Conservation (phyloP, 2,113 vertebrate genomes). For the Porphyrio hochstetteri region DNA sequence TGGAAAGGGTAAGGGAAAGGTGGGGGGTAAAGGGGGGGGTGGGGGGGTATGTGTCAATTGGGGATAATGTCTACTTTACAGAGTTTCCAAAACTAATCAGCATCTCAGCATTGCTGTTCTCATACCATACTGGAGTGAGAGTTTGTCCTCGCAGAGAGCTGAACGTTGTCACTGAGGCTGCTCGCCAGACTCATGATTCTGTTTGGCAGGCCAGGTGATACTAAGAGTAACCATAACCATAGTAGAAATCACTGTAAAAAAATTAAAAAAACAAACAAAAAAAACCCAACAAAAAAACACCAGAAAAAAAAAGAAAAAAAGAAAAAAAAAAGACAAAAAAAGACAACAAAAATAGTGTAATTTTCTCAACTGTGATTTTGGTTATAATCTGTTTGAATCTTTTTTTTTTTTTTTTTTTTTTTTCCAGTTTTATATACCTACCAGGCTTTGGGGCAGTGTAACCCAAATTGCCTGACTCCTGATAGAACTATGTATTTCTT, state of each 20-base stretch:
- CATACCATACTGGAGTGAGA: neutral
- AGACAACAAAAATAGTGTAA: neutral
- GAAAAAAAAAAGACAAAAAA: neutral
- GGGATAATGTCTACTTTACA: neutral
- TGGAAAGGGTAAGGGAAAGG: neutral
- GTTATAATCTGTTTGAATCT: slow-evolving; percentile 50
- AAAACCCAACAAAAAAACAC: neutral
- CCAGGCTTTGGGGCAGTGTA: slow-evolving; percentile 49
- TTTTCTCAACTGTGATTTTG: slow-evolving; percentile 66
- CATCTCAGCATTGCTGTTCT: slow-evolving; percentile 49
- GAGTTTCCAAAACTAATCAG: slow-evolving; percentile 38
- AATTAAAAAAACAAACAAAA: neutral
- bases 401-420: slow-evolving; percentile 32
- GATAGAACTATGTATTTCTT: slow-evolving; percentile 30
- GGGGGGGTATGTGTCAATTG: neutral
- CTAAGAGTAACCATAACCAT: slow-evolving; percentile 35
- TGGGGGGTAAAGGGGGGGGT: neutral
- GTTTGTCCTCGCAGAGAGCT: neutral
- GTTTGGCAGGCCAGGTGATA: slow-evolving; percentile 64
- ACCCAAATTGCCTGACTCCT: slow-evolving; percentile 56
- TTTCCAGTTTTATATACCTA: slow-evolving; percentile 44
- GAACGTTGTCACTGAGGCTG: neutral
- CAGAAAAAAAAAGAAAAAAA: neutral
- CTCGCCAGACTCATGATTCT: neutral
- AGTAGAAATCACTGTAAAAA: slow-evolving; percentile 67